Base-by-base conservation (phyloP, 2,888 invertebrate species). In the Watsonalla binaria region DNA sequence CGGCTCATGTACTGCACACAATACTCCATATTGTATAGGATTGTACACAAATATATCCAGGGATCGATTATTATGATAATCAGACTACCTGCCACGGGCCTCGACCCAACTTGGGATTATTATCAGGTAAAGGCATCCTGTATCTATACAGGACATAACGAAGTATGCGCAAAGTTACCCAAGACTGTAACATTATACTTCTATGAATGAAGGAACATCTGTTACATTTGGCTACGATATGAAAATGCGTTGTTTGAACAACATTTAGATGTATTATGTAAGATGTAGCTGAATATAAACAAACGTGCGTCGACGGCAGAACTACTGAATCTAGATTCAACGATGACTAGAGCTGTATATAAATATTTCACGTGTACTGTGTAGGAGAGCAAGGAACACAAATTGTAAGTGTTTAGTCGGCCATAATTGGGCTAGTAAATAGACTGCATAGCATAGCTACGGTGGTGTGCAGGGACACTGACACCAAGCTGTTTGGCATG, bases 401-500 rank as follows among this genome's bases (percentile, higher is more conserved):
- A 78, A 76, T 67, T 68, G 62, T 61, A 63, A 51, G 24, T 58
- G 63, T 71, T 73, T 74, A 74, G 72, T 74, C 64, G 63, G 59
- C 56, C 63, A 66, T 59, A 68, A 71, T 75, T 68, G 65, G 70
- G 65, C 65, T 64, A 68, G 71, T 69, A 61, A 60, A 62, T 62
- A 63, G 11, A 42, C 65, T 65, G 70, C 54, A 57, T 59, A 63
- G 64, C 61, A 63, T 61, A 56, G 70, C 42, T 42, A 11, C 60
- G 69, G 63, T 65, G 68, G 67, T 66, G 75, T 60, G 72, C 61
- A 71, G 65, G 69, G 68, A 70, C 70, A 70, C 68, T 67, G 77
- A 72, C 74, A 76, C 78, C 78, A 79, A 77, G 81, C 76, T 81
- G 77, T 78, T 81, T 74, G 78, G 76, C 70, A 72, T 90, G 90